Evolutionary conservation across 2,888 invertebrate species (phyloP), one percentile per base, ranked within the genome.

Genomic region (Drosophila pseudotakahashii): DNA sequence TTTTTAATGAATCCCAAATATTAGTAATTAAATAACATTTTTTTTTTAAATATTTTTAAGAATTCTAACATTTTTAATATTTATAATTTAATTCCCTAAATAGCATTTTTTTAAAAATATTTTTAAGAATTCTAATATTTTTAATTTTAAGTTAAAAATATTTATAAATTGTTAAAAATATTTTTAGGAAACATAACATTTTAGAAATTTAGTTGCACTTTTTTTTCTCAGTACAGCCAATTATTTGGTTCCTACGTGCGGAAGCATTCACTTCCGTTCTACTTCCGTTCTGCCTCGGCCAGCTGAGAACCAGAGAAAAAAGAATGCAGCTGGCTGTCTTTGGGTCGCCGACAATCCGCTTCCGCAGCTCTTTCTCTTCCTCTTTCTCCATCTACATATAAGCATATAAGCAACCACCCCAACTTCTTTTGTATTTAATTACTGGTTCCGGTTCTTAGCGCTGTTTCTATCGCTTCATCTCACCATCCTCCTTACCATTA

Each of bases 391-490:
- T 36, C 16, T 13, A 34, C 13, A 48, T 32, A 48, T 10, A 9
- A 10, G 10, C 23, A 11, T 10, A 44, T 48, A 59, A 51, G 47
- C 51, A 67, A 48, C 68, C 62, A 52, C 57, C 9, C 70, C 36
- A 32, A 60, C 71, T 71, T 78, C 79, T 84, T 72, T 66, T 69
- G 59, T 72, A 81, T 84, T 81, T 89, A 90, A 90, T 90, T 90
- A 86, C 86, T 88, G 83, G 81, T 90, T 90, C 90, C 90, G 89
- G 89, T 84, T 82, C 87, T 86, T 80, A 86, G 42, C 78, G 88
- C 77, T 77, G 73, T 79, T 87, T 69, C 77, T 72, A 76, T 80
- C 69, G 72, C 77, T 50, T 66, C 75, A 67, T 66, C 54, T 66
- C 54, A 26, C 26, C 51, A 32, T 48, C 34, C 45, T 61, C 59